These are phyloP conservation scores for Mesocricetus auratus DNA, from an alignment of 2,113 vertebrate genomes.

Conservation along the genomic window DNA sequence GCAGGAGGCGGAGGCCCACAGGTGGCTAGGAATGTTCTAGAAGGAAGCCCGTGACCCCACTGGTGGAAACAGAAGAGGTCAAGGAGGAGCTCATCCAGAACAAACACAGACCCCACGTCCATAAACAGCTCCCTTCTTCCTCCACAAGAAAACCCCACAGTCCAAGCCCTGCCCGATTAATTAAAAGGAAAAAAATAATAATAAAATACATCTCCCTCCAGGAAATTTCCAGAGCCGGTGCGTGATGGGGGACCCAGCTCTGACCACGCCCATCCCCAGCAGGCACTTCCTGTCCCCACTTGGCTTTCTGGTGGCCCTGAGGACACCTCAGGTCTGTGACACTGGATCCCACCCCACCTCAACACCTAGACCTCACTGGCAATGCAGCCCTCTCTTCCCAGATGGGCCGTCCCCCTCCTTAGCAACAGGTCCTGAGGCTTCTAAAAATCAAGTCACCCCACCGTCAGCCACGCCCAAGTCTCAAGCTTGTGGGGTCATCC, in stretches of 20 bases:
- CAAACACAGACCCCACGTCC: neutral
- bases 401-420: too few species aligned
- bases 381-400: neutral
- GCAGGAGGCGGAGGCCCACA: neutral
- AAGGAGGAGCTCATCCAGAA: neutral
- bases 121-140: neutral
- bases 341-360: neutral
- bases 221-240: neutral
- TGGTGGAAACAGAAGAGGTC: rapidly evolving
- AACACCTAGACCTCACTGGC: rapidly evolving
- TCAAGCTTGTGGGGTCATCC: neutral
- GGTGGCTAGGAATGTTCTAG: neutral
- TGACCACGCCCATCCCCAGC: neutral
- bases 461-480: neutral
- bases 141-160: neutral
- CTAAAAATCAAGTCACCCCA: neutral
- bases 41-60: neutral
- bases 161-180: neutral
- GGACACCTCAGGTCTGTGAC: neutral
- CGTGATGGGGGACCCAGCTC: rapidly evolving
- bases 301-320: neutral
- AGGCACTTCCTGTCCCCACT: neutral
- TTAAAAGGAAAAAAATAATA: neutral
- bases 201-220: neutral
- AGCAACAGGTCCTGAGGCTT: neutral